Evolutionary conservation across 2,113 vertebrate species (phyloP), one percentile per base, ranked within the genome.

Genomic region (Canis aureus): DNA sequence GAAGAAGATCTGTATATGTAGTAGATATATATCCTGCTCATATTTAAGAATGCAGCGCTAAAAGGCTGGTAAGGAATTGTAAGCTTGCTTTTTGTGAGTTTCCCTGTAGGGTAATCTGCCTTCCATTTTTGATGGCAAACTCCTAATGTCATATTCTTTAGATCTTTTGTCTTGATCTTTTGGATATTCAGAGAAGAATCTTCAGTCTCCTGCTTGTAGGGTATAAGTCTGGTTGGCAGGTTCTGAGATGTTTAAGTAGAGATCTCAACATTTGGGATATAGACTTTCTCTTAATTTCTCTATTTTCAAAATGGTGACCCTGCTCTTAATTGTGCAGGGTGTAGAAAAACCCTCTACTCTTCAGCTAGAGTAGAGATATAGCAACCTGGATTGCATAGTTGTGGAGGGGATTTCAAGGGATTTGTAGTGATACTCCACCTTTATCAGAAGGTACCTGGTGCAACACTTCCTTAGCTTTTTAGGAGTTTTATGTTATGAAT

Each of bases 91-190:
- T n/a, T 87, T 43, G 22, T 78, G 22, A 11, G 32, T 89, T 51
- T 92, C 20, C 32, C 29, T 74, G 0, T 60, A 53, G 20, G 11
- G 1, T 80, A 92, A 35, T 69, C 38, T 90, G 35, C 15, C 73
- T 89, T n/a, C 67, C 51, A 25, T 89, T 64, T 88, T 93, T 79
- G 29, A 73, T 66, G 27, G 27, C 81, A 23, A 97, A 73, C 25
- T 93, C 27, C 22, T 66, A 19, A 73, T 67, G 35, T 67, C 25
- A 62, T 8, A 81, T 16, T 91, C 27, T 64, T 66, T 55, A 81
- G 66, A 13, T 91, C 51, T 89, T 96, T 74, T 76, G 78, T 92
- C 32, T 92, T 81, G 35, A 69, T 76, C 13, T 94, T 29, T 85
- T 73, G 22, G 74, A 64, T 94, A 49, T 80, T 74, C 35, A 60